These are phyloP conservation scores for Grammomys surdaster DNA, from an alignment of 2,113 vertebrate species.

Conservation along the genomic window DNA sequence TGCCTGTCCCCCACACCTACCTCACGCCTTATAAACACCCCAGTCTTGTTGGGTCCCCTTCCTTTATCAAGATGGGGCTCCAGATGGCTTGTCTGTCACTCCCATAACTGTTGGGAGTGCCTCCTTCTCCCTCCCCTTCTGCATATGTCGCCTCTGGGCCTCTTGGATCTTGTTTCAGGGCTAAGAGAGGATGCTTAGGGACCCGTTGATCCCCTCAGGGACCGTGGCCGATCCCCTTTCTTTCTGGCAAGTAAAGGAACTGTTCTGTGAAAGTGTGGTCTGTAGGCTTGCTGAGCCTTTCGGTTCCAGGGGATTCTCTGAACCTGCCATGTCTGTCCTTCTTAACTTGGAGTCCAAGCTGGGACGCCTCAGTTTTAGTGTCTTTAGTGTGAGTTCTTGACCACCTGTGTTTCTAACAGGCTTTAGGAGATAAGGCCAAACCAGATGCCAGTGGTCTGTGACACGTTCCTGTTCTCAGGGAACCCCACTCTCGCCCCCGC, in stretches of 20 bases:
- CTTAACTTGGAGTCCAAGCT: neutral
- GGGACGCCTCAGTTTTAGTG: neutral
- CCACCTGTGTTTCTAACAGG: neutral
- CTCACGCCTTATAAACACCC: constrained; percentile 60
- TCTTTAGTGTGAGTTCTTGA: neutral
- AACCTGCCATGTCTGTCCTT: neutral
- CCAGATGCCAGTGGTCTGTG: neutral
- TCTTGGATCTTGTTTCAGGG: constrained; percentile 79
- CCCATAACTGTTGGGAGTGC: constrained; percentile 88
- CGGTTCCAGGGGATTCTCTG: neutral
- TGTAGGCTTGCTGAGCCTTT: neutral
- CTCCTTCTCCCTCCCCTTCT: constrained; percentile 82
- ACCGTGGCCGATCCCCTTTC: neutral
- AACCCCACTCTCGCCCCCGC: neutral
- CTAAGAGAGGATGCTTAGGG: neutral
- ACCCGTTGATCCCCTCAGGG: too few relatives aligned
- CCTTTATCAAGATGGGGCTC: constrained; percentile 84
- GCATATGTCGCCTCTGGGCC: constrained; percentile 84
- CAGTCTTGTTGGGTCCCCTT: neutral
- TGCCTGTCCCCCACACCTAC: neutral
- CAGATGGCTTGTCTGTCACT: constrained; percentile 91
- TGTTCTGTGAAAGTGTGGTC: neutral
- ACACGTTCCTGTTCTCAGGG: neutral
- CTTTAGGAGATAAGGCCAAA: neutral
- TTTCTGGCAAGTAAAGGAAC: neutral